phyloP scores from a whole-genome alignment of 2,888 invertebrate genomes.

The Hyposoter dolosus region DNA sequence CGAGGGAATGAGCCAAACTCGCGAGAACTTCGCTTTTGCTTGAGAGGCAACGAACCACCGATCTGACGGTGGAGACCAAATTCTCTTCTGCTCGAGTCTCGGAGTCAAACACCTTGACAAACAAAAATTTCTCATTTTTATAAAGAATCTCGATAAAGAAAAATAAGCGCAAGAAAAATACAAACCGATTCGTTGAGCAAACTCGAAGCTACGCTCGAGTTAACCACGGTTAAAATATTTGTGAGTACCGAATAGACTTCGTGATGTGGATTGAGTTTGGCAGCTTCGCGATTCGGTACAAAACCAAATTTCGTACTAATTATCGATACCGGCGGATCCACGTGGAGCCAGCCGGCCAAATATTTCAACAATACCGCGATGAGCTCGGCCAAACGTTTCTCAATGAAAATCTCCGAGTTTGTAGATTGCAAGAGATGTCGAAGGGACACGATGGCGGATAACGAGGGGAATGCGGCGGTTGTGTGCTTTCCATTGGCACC shows the following conservation, averaged over 20 bases:
- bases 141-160: not conserved
- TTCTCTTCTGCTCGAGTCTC: conserved; percentile 77
- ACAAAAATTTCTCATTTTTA: not conserved
- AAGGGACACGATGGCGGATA: conserved; percentile 77
- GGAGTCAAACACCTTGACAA: conserved; percentile 74
- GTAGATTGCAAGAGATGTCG: conserved; percentile 78
- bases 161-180: conserved; percentile 3
- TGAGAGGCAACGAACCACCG: conserved; percentile 75
- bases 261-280: conserved; percentile 78
- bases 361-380: conserved; percentile 77
- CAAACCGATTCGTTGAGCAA: conserved; percentile 75
- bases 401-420: conserved; percentile 75
- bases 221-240: conserved; percentile 75
- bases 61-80: conserved; percentile 76
- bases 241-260: conserved; percentile 78
- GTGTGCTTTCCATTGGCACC: conserved; percentile 72
- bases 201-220: conserved; percentile 73
- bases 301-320: conserved; percentile 80
- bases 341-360: conserved; percentile 80
- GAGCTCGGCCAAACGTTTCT: conserved; percentile 74
- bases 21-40: conserved; percentile 71
- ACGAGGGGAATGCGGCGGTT: conserved; percentile 76
- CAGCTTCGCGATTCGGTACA: conserved; percentile 80
- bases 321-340: conserved; percentile 79
- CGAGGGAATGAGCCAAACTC: conserved; percentile 75